These are phyloP conservation scores for Lacanobia wlatinum DNA, from an alignment of 2,888 invertebrate species.

Conservation along the genomic window DNA sequence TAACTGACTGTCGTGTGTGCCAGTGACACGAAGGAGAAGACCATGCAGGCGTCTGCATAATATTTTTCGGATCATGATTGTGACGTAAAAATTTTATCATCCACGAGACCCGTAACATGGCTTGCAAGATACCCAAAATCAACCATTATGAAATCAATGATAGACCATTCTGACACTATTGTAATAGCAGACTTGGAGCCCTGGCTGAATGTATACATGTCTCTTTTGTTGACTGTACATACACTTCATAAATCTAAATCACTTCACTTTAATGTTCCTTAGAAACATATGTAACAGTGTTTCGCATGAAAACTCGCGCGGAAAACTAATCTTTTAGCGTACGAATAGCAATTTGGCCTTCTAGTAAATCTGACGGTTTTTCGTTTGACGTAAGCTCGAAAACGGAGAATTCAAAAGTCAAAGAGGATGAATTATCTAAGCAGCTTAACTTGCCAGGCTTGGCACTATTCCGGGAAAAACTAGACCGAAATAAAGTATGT, in stretches of 20 bases:
- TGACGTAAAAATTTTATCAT: not conserved
- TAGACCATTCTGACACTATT: too few relatives aligned
- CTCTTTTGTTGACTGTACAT: slow-evolving; percentile 12
- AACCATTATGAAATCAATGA: too few relatives aligned
- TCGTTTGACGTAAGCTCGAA: slow-evolving; percentile 33
- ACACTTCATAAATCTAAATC: slow-evolving; percentile 14
- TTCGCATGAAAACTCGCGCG: not conserved
- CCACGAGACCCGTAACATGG: not conserved
- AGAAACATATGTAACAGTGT: slow-evolving; percentile 26
- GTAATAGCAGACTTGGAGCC: too few relatives aligned
- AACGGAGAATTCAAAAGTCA: slow-evolving; percentile 40
- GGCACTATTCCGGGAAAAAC: slow-evolving; percentile 89
- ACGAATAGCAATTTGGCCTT: slow-evolving; percentile 36
- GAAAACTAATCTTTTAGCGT: slow-evolving; percentile 25
- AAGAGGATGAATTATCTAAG: slow-evolving; percentile 48
- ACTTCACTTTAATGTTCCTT: slow-evolving; percentile 25
- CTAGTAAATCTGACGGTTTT: slow-evolving; percentile 36
- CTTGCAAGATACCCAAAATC: not conserved
- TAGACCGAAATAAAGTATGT: slow-evolving; percentile 49
- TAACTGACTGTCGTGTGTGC: too few relatives aligned
- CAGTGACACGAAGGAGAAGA: not conserved
- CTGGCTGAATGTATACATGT: not conserved
- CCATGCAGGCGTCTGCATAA: not conserved
- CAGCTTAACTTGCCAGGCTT: slow-evolving; percentile 51
- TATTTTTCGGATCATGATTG: not conserved